Evolutionary conservation across 2,888 invertebrate species (phyloP).

Genomic region (Drosophila rubida): DNA sequence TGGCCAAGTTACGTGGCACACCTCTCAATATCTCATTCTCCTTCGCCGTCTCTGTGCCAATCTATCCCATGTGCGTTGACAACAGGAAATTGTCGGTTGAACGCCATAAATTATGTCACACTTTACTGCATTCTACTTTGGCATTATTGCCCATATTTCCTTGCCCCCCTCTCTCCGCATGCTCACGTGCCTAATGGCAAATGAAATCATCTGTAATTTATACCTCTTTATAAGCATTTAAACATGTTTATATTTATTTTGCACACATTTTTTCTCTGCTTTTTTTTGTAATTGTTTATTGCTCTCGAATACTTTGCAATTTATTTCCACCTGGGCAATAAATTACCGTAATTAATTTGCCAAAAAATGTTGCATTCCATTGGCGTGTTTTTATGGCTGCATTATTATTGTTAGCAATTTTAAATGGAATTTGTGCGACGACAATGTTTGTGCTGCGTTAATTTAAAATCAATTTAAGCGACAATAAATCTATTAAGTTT

Average conservation of each 20-base stretch:
- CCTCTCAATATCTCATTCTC: neutral
- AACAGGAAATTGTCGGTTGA: slow-evolving; percentile 55
- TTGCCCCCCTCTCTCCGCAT: neutral
- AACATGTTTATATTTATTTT: slow-evolving; percentile 34
- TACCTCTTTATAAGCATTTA: slow-evolving; percentile 47
- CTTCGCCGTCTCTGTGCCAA: neutral
- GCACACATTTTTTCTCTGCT: slow-evolving; percentile 14
- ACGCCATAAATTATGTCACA: slow-evolving; percentile 59
- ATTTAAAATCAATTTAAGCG: slow-evolving; percentile 14
- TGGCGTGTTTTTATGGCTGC: slow-evolving; percentile 8
- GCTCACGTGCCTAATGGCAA: slow-evolving; percentile 35
- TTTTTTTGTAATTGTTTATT: slow-evolving; percentile 6
- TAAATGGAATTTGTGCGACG: slow-evolving; percentile 19
- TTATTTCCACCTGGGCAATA: slow-evolving; percentile 64
- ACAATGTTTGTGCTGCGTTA: slow-evolving; percentile 19
- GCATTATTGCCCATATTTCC: slow-evolving; percentile 30
- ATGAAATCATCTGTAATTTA: slow-evolving; percentile 56
- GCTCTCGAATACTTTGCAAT: slow-evolving; percentile 29
- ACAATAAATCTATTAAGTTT: slow-evolving; percentile 1
- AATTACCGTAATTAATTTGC: slow-evolving; percentile 68
- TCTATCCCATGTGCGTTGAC: slow-evolving; percentile 12
- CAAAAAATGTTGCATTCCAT: slow-evolving; percentile 35
- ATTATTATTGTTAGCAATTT: slow-evolving; percentile 26
- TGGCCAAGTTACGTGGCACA: neutral
- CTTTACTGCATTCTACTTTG: slow-evolving; percentile 42